phyloP scores from a whole-genome alignment of 2,888 invertebrate species.

The Doris montereyensis region DNA sequence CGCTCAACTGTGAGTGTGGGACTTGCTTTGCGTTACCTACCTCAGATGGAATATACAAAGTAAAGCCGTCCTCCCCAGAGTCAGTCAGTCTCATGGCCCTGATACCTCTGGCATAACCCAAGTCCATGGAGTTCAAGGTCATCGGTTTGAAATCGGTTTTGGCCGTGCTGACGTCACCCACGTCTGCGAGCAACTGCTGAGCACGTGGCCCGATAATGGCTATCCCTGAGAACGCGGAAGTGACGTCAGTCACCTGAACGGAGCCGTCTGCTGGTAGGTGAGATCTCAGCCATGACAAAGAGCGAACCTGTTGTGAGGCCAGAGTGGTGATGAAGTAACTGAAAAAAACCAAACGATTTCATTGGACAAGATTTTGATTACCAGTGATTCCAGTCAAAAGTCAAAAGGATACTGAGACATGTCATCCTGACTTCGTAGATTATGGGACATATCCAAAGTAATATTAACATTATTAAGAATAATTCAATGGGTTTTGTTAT shows the following conservation, averaged over 20 bases:
- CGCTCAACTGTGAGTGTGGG: too few species aligned
- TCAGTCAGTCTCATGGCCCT: slow-evolving; percentile 96
- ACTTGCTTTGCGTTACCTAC: slow-evolving; percentile 77
- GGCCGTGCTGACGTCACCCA: slow-evolving; percentile 90
- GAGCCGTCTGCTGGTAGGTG: slow-evolving; percentile 85
- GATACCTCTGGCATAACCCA: slow-evolving; percentile 94
- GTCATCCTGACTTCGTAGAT: too few species aligned
- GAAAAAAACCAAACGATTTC: too few species aligned
- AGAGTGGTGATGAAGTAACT: slow-evolving; percentile 99
- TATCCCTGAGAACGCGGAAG: slow-evolving; percentile 92
- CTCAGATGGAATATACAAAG: slow-evolving; percentile 99
- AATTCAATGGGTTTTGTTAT: too few species aligned
- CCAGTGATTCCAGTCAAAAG: too few species aligned
- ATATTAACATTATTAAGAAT: too few species aligned
- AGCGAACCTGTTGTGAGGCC: slow-evolving; percentile 95
- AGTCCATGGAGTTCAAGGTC: slow-evolving; percentile 88
- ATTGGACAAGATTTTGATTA: too few species aligned
- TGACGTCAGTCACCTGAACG: slow-evolving; percentile 90
- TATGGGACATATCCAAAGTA: too few species aligned
- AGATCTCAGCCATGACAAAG: slow-evolving; percentile 88
- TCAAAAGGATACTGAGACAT: too few species aligned
- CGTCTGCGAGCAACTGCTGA: slow-evolving; percentile 87
- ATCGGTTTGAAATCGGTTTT: slow-evolving; percentile 89
- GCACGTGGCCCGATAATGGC: slow-evolving; percentile 92
- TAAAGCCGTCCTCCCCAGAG: slow-evolving; percentile 97